A percentile compares a stretch with the other conserved stretches of the same genome.
Conservation (phyloP, 2,797 vertebrate species). For the Kryptopterus vitreolus region DNA sequence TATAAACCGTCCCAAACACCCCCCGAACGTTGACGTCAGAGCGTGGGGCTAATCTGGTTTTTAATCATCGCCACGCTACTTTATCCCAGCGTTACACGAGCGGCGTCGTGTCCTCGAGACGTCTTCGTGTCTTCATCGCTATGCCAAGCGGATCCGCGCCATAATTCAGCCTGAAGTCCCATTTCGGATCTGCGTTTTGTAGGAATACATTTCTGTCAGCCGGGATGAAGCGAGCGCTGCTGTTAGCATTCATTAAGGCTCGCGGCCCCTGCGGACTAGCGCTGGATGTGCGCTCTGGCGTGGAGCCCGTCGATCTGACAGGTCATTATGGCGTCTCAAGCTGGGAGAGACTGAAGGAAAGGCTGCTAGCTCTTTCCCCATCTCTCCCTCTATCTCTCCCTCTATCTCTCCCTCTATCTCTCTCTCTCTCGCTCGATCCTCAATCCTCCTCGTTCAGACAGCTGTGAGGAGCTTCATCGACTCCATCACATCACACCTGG, state of each 20-base stretch:
- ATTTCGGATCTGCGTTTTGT: constrained; percentile 46
- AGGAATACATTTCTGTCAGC: constrained; percentile 61
- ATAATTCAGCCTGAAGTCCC: constrained; percentile 41
- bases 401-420: constrained; percentile 4
- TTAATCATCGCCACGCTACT: background rate
- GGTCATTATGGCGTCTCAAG: constrained; percentile 83
- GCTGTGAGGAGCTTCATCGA: constrained; percentile 10
- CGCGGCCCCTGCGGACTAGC: constrained; percentile 79
- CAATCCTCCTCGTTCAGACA: constrained; percentile 29
- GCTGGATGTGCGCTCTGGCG: constrained; percentile 70
- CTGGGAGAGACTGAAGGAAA: constrained; percentile 70
- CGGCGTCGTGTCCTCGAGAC: background rate
- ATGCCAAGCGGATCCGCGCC: constrained; percentile 7
- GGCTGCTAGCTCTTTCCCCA: constrained; percentile 41
- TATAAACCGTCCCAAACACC: background rate
- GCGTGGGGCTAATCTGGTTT: background rate
- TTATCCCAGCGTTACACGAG: background rate
- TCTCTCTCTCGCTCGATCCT: constrained; percentile 28
- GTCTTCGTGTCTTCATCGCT: constrained; percentile 7
- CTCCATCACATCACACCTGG: constrained; percentile 4
- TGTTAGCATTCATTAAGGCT: constrained; percentile 78
- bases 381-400: background rate
- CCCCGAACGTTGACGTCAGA: background rate
- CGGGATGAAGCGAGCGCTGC: constrained; percentile 66
- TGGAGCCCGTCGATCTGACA: constrained; percentile 77